Base-by-base conservation (phyloP, 2,113 vertebrate genomes). In the Ophiodon elongatus region DNA sequence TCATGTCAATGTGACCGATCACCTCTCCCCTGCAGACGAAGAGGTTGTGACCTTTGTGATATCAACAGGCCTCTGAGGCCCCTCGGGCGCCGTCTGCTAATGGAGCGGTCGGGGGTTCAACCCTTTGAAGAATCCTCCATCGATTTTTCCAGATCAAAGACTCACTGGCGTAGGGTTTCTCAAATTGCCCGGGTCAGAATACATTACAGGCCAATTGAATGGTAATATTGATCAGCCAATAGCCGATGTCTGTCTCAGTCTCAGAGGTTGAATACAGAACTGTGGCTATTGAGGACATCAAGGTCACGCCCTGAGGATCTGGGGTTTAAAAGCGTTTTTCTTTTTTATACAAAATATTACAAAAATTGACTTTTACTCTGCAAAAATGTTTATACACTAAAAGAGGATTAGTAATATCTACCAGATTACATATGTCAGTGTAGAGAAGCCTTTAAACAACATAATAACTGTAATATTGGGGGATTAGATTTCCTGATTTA, bases 101-200 rank as follows among this genome's bases (percentile, higher is more conserved):
- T 83, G 68, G 72, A 14, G 25, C 25, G 2, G 73, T 33, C 39
- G 27, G 25, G 50, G 50, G 10, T 41, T 62, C 45, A n/a, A 33
- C 35, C 29, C 63, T 68, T 57, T 59, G 8, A 83, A 82, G 78
- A 82, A 62, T 45, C 8, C 74, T 39, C 8, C 11, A 60, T 93
- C 3, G 74, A 90, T 82, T 69, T 45, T 62, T 68, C 27, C 57
- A 64, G 66, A 81, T 87, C 75, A 73, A 80, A 87, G 73, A 84
- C 70, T 70, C 89, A 76, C 62, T 72, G 75, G 81, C 6, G 31
- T 90, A 83, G 37, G 84, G 80, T 91, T 81, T 63, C 81, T 77
- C 85, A 83, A 86, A 85, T 59, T 77, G 79, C 50, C 76, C 37
- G 19, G 70, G 79, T 84, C 88, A 90, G 83, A 84, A 84, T 83